Base-by-base conservation (phyloP, 2,797 vertebrate genomes). In the Amblyopsis hoosieri region DNA sequence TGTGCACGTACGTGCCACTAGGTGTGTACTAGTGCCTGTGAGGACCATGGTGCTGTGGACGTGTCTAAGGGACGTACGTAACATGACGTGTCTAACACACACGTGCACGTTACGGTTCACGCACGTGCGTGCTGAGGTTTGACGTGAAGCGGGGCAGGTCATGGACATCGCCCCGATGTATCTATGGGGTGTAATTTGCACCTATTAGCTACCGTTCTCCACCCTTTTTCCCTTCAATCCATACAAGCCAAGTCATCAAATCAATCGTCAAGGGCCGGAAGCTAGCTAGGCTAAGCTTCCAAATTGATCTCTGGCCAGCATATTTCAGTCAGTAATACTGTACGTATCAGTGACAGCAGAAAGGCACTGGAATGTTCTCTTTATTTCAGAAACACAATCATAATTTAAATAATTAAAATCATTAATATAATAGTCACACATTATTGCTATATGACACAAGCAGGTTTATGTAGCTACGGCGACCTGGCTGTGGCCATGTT, bases 111-210 rank as follows among this genome's bases (percentile, higher is more conserved):
- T 6, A 23, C 2, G 17, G 17, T 67, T 76, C 64, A 66, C 60
- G 49, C 72, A 7, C 48, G 47, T 69, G 1, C 66, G 64, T 77
- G 8, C 54, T 51, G 47, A 65, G 80, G 78, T 71, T 54, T 51
- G 62, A 70, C 48, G 33, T 80, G 76, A 74, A 82, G 75, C 72
- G 52, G 71, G 67, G 71, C 80, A 68, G 80, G 83, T 80, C 80
- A 71, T 46, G 73, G 80, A 79, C 65, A 50, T 29, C 64, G 65
- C 75, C 57, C 64, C 60, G 42, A 8, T 12, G 12, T 3, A 85
- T 85, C 84, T 72, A 75, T 83, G 14, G 56, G 70, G 76, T 13
- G 69, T 67, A 68, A 86, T 86, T 80, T 83, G 69, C 76, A 71
- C 82, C 64, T 54, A 72, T 86, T 83, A 79, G 56, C 70, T 69